These are phyloP conservation scores for Melanitta fusca DNA, from an alignment of 2,797 vertebrate species.

Conservation along the genomic window DNA sequence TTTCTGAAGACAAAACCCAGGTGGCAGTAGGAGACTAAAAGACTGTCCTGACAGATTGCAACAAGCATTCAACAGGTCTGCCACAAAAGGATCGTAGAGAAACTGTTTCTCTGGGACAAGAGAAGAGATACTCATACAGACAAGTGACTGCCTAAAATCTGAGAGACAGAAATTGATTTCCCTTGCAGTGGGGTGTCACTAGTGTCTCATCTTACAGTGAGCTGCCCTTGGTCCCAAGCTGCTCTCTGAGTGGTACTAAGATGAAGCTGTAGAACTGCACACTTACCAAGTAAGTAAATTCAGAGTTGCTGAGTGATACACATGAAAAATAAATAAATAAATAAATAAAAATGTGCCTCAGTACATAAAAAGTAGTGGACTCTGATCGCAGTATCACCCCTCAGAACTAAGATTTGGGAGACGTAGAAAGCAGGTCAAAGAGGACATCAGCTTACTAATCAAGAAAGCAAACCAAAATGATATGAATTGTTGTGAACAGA, in stretches of 20 bases:
- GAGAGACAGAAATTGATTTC: background rate
- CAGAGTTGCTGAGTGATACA: rapidly evolving
- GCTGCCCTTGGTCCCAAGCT: background rate
- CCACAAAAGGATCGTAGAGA: background rate
- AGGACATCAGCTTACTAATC: background rate
- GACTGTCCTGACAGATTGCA: background rate
- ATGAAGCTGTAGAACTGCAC: background rate
- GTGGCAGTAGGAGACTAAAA: background rate
- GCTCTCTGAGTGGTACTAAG: background rate
- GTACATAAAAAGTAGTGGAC: background rate
- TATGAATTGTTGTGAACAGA: background rate
- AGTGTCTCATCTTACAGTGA: background rate
- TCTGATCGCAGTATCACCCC: background rate
- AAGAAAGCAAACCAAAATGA: background rate
- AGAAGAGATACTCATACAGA: background rate
- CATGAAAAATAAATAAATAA: background rate
- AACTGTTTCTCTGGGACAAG: background rate
- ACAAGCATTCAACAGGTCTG: background rate
- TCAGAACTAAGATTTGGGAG: background rate
- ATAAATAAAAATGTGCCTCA: background rate
- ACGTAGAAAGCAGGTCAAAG: background rate
- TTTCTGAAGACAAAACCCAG: background rate
- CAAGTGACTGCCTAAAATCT: background rate
- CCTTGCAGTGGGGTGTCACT: background rate
- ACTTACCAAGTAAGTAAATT: background rate